Percentiles rank a stretch among this genome's conserved stretches.
Conservation (phyloP, 2,113 vertebrate species). For the Todiramphus saurophagus region DNA sequence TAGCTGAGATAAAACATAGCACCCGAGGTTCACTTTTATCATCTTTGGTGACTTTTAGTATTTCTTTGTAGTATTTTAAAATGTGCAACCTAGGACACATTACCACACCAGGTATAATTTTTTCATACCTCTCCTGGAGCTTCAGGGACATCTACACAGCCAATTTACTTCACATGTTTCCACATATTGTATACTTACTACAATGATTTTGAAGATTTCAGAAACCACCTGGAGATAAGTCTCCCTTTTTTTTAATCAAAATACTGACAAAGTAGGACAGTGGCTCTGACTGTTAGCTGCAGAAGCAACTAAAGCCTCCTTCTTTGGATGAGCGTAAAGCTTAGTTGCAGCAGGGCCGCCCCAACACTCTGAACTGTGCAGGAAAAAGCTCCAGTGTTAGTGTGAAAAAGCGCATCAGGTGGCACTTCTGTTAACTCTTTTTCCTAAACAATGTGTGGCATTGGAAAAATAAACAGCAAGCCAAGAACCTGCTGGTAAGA, state of each 20-base stretch:
- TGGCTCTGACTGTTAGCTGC: not conserved
- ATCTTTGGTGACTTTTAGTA: not conserved
- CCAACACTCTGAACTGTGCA: not conserved
- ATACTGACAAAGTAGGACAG: not conserved
- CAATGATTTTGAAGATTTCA: not conserved
- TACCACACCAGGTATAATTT: not conserved
- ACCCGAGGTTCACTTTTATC: not conserved
- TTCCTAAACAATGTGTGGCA: not conserved
- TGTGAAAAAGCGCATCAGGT: not conserved
- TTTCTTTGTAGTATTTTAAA: not conserved
- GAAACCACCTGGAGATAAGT: not conserved
- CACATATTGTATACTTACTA: not conserved
- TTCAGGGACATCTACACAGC: not conserved
- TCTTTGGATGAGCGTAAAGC: not conserved
- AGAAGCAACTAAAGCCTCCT: not conserved
- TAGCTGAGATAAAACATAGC: not conserved
- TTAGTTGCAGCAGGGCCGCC: not conserved
- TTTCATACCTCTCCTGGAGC: not conserved
- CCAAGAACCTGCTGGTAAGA: not conserved
- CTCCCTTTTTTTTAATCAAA: not conserved
- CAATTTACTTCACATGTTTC: not conserved
- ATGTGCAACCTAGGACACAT: not conserved
- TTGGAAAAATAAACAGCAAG: not conserved
- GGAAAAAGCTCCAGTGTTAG: not conserved
- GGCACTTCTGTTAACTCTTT: not conserved